Evolutionary conservation across 2,113 vertebrate species (phyloP).

Genomic region (Chrysemys picta): DNA sequence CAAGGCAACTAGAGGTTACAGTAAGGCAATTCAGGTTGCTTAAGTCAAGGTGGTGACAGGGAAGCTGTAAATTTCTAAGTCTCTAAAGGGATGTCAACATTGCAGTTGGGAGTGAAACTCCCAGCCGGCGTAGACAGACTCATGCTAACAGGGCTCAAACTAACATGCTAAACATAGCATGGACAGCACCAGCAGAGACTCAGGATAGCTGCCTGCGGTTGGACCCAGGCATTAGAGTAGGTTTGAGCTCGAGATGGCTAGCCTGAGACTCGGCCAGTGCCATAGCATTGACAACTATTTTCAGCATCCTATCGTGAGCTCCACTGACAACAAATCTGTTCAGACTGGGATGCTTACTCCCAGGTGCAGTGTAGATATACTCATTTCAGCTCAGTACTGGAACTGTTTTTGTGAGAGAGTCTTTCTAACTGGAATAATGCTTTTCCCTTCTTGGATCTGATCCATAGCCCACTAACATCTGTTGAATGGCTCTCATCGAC

Average conservation of each 20-base stretch:
- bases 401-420: not conserved
- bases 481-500: not conserved
- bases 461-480: not conserved
- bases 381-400: not conserved
- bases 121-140: too few species aligned
- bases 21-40: not conserved
- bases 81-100: too few species aligned
- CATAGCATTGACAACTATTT: not conserved
- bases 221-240: not conserved
- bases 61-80: not conserved
- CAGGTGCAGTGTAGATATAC: not conserved
- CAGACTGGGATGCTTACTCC: not conserved
- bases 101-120: too few species aligned
- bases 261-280: not conserved
- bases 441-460: not conserved
- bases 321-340: not conserved
- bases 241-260: not conserved
- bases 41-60: not conserved
- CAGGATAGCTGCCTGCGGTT: not conserved
- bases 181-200: too few species aligned
- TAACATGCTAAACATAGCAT: too few species aligned
- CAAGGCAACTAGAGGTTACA: not conserved
- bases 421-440: not conserved
- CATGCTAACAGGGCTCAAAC: too few species aligned
- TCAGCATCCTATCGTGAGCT: not conserved